Percentiles rank a stretch among this genome's conserved stretches.
Conservation (phyloP, 2,888 invertebrate species). For the Apodemia zela region DNA sequence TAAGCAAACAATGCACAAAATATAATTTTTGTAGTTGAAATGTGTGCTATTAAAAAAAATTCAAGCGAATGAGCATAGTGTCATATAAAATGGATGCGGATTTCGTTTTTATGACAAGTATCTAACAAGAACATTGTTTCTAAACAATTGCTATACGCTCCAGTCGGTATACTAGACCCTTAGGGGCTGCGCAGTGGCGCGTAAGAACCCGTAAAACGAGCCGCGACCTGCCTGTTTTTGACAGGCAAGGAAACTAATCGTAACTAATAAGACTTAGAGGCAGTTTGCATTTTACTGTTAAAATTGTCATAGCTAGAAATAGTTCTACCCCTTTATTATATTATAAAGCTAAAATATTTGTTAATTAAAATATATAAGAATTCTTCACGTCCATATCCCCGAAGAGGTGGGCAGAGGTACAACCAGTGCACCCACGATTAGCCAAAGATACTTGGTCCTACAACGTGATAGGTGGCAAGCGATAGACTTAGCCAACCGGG, state of each 20-base stretch:
- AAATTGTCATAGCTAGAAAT: constrained; percentile 17
- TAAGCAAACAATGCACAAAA: too few species aligned
- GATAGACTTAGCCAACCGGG: too few species aligned
- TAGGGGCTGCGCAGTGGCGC: constrained; percentile 56
- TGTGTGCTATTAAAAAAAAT: constrained; percentile 19
- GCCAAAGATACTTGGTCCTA: too few species aligned
- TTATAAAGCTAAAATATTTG: too few species aligned
- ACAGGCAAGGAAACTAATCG: constrained; percentile 70
- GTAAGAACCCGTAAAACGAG: constrained; percentile 58
- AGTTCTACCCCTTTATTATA: too few species aligned
- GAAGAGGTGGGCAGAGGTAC: too few species aligned
- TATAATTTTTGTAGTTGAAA: too few species aligned
- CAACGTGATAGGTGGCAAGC: too few species aligned
- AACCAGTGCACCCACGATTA: too few species aligned
- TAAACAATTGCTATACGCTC: constrained; percentile 26
- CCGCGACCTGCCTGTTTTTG: constrained; percentile 51
- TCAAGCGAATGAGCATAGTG: constrained; percentile 17
- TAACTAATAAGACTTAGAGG: constrained; percentile 47
- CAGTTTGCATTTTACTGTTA: constrained; percentile 32
- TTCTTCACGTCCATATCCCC: too few species aligned
- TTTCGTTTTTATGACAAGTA: constrained; percentile 22
- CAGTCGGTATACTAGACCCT: constrained; percentile 32
- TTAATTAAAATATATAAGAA: too few species aligned
- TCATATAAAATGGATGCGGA: constrained; percentile 19
- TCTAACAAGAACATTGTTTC: constrained; percentile 19